phyloP scores from a whole-genome alignment of 2,113 vertebrate species.

The Fulmarus glacialis region DNA sequence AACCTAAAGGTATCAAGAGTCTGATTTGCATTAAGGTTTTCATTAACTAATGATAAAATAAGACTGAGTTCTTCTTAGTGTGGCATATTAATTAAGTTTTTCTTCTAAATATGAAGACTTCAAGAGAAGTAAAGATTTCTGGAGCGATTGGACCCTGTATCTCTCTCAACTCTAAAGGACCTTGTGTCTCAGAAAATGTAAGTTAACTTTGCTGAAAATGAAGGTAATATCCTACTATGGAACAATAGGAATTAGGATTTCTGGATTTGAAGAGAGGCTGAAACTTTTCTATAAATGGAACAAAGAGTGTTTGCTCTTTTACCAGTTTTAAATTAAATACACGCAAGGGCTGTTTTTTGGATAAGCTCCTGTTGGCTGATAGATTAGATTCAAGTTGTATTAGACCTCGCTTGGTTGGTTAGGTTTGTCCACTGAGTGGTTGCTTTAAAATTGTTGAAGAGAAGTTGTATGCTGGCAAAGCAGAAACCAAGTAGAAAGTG shows the following conservation, averaged over 20 bases:
- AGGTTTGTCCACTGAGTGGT: neutral
- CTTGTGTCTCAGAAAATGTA: constrained; percentile 97
- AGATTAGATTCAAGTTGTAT: neutral
- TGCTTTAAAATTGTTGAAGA: neutral
- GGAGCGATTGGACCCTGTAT: constrained; percentile 96
- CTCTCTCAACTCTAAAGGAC: constrained; percentile 93
- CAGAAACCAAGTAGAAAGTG: neutral
- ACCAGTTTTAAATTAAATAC: neutral
- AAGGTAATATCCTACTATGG: neutral
- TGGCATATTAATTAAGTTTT: neutral
- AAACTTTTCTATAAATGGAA: neutral
- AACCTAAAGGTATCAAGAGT: neutral
- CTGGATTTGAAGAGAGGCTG: neutral
- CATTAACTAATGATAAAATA: neutral
- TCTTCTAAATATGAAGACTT: constrained; percentile 82
- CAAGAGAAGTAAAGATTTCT: constrained; percentile 96
- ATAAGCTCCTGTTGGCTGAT: neutral
- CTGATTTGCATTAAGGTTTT: neutral
- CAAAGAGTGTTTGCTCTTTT: neutral
- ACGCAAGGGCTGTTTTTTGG: neutral
- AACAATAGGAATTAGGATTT: neutral
- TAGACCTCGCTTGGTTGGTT: neutral
- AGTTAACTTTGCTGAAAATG: constrained; percentile 47
- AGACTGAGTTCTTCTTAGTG: neutral
- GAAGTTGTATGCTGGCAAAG: neutral